Evolutionary conservation across 2,888 invertebrate genomes (phyloP).

Genomic region (Theodoxus fluviatilis): DNA sequence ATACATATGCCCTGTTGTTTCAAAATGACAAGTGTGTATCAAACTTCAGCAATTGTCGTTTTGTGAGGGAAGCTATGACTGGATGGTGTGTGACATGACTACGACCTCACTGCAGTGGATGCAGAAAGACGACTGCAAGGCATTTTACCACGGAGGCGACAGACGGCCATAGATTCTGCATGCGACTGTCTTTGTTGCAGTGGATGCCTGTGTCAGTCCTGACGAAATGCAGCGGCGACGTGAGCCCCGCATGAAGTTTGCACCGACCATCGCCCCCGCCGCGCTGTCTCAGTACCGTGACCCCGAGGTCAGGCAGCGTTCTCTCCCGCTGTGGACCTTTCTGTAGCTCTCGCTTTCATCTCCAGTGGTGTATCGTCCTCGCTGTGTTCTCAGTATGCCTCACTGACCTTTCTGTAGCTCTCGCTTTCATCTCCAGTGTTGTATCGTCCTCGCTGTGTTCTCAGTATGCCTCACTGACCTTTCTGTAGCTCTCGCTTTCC

Average conservation of each 20-base stretch:
- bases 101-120: background rate
- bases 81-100: background rate
- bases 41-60: too few species aligned
- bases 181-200: conserved; percentile 32
- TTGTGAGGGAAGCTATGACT: background rate
- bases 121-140: background rate
- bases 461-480: too few species aligned
- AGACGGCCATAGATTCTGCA: background rate
- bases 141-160: background rate
- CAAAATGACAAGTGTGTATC: too few species aligned
- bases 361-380: too few species aligned
- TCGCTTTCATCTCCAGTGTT: too few species aligned
- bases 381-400: too few species aligned
- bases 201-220: conserved; percentile 48
- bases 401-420: too few species aligned
- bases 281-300: conserved; percentile 46
- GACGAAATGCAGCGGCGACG: conserved; percentile 39
- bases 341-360: too few species aligned
- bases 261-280: conserved; percentile 37
- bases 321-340: background rate
- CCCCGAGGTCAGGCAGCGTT: conserved; percentile 39
- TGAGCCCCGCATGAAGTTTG: conserved; percentile 43
- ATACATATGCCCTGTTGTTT: too few species aligned
- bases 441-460: too few species aligned
- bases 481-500: too few species aligned